These are phyloP conservation scores for Helarctos malayanus DNA, from an alignment of 2,797 vertebrate species.

Conservation along the genomic window DNA sequence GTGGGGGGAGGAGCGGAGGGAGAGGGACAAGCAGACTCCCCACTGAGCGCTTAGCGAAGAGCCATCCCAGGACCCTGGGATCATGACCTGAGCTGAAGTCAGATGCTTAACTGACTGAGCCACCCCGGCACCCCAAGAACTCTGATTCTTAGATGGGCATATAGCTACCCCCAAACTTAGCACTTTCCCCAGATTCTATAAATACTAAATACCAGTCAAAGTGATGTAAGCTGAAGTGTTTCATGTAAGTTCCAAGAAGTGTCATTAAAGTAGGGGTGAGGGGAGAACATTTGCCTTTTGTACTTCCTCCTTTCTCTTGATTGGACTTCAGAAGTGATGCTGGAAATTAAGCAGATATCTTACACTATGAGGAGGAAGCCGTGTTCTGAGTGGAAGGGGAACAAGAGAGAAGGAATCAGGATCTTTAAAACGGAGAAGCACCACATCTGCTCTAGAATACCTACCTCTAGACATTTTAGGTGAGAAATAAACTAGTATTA, in stretches of 20 bases:
- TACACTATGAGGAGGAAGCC: background rate
- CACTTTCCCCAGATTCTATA: background rate
- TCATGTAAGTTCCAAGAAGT: background rate
- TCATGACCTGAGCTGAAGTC: background rate
- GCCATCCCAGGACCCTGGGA: background rate
- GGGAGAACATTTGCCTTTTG: background rate
- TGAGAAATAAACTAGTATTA: background rate
- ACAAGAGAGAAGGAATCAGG: background rate
- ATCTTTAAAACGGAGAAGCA: background rate
- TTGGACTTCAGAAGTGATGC: background rate
- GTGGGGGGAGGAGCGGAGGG: background rate
- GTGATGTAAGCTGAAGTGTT: background rate
- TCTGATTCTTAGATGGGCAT: background rate
- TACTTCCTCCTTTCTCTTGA: background rate
- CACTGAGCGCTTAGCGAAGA: background rate
- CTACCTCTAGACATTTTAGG: background rate
- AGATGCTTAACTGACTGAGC: background rate
- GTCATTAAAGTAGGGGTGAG: background rate
- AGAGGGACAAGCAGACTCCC: background rate
- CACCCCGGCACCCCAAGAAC: background rate
- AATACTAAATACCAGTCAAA: background rate
- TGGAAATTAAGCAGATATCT: background rate
- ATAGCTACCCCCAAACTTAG: background rate
- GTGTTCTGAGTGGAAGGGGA: background rate
- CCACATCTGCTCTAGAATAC: background rate